Conservation (phyloP, 2,888 invertebrate species). For the Chaetogeoica ovagalla region DNA sequence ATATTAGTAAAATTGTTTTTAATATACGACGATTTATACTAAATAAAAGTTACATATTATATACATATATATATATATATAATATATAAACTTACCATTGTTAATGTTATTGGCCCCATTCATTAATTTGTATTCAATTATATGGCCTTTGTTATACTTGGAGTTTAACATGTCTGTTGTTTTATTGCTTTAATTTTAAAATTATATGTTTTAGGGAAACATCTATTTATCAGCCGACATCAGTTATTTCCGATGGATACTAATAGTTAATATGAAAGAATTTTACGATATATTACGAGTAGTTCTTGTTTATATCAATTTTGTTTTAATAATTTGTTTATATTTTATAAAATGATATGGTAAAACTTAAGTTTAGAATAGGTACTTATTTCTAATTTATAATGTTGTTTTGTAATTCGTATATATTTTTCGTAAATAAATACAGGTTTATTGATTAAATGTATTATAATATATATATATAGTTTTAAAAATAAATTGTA, state of each 20-base stretch:
- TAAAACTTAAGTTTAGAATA: neutral
- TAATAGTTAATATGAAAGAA: neutral
- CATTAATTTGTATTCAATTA: neutral
- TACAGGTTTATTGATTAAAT: neutral
- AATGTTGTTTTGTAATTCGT: neutral
- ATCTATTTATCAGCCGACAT: constrained; percentile 41
- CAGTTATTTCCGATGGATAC: constrained; percentile 37
- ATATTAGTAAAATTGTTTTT: no score
- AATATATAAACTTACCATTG: no score
- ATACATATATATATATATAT: no score
- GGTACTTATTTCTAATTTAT: neutral
- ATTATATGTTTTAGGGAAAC: constrained; percentile 35
- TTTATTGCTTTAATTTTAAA: neutral
- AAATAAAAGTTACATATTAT: no score
- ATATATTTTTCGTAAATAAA: neutral
- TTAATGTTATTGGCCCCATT: no score
- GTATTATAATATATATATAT: neutral
- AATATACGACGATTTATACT: no score
- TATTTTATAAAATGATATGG: no score
- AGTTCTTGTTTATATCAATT: neutral
- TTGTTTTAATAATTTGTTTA: no score
- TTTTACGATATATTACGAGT: no score
- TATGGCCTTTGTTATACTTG: neutral
- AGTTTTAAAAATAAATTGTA: neutral
- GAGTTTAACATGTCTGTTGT: neutral